Evolutionary conservation across 2,113 vertebrate genomes (phyloP), one percentile per base, ranked within the genome.

Genomic region (Condylura cristata): DNA sequence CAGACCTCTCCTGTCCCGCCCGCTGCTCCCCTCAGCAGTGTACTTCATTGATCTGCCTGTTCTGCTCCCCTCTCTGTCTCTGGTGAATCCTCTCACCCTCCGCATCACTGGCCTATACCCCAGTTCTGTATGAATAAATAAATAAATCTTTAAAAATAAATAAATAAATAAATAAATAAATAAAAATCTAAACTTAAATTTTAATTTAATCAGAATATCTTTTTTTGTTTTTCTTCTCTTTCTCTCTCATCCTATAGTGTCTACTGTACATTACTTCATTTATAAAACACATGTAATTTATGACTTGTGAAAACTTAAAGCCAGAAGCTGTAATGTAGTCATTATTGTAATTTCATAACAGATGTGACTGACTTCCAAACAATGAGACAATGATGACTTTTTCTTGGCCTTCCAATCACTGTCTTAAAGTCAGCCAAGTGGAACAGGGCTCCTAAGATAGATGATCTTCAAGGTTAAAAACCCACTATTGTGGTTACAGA

Each of bases 381-480:
- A 72, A 58, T 2, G 17, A 93, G 79, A 82, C 71, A 71, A 70
- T 56, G 53, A 10, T 46, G 70, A 71, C 70, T 80, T 30, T 60
- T 46, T 72, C 83, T 41, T 41, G 61, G 56, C 74, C 86, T 95
- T 86, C 89, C n/a, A 81, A 75, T 63, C 72, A 28, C 70, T 94
- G 86, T 95, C 92, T 92, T 95, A 34, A 89, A 95, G 72, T 89
- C 93, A 89, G 89, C 70, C 60, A 86, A 89, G 80, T 16, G 94
- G 95, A 96, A 96, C 93, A n/a, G 9, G 26, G 37, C 71, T 90
- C 79, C 37, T n/a, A 44, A 32, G 41, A 53, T 44, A 93, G 68
- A 91, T 14, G 60, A 76, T 53, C 61, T 24, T 81, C 63, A 93
- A 91, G 94, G 75, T 84, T 85, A 93, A 87, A 86, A 80, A 80